Evolutionary conservation across 2,888 invertebrate species (phyloP).

Genomic region (Pilophorus perplexus): DNA sequence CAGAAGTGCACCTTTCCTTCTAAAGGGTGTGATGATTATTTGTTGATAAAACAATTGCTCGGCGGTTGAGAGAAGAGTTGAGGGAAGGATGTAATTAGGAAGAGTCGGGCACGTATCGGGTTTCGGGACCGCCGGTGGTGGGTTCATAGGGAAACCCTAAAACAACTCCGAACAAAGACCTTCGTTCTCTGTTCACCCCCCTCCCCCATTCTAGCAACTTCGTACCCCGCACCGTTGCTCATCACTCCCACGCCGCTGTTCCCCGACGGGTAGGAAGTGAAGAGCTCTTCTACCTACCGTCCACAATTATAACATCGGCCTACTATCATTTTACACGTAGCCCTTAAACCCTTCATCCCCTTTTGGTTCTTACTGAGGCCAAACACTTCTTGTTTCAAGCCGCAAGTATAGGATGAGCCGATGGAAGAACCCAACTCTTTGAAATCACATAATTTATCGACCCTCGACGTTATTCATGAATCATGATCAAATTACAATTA

Average conservation of each 20-base stretch:
- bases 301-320: constrained; percentile 31
- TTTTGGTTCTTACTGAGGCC: not conserved
- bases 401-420: too few relatives aligned
- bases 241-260: constrained; percentile 1
- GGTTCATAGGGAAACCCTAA: constrained; percentile 35
- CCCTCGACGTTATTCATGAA: too few relatives aligned
- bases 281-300: constrained; percentile 21
- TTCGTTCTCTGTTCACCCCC: not conserved
- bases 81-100: constrained; percentile 32
- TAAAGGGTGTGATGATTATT: constrained; percentile 15
- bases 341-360: constrained; percentile 19
- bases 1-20: not conserved
- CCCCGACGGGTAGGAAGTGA: too few relatives aligned
- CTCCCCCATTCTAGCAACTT: not conserved
- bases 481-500: too few relatives aligned
- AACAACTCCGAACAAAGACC: constrained; percentile 31
- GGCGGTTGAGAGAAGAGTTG: constrained; percentile 7
- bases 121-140: not conserved
- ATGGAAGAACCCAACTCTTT: too few relatives aligned
- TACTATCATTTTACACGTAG: constrained; percentile 23
- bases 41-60: constrained; percentile 23
- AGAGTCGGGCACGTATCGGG: constrained; percentile 18
- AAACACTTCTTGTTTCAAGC: constrained; percentile 3
- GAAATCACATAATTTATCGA: too few relatives aligned
- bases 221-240: not conserved